Conservation (phyloP, 2,113 vertebrate species). For the Elachura formosa region DNA sequence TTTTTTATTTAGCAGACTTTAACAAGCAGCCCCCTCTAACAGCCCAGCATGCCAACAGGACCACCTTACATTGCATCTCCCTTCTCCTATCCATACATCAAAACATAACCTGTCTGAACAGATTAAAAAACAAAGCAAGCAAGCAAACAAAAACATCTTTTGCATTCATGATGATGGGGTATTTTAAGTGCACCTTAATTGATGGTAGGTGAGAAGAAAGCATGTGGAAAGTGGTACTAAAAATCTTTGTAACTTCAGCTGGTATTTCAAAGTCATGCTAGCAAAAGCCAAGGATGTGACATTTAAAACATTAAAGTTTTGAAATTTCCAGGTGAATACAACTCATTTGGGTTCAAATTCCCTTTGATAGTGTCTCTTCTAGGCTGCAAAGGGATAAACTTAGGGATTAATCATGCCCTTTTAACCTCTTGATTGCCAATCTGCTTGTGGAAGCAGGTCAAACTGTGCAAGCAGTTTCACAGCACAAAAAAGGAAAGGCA, state of each 20-base stretch:
- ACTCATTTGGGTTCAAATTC: background rate
- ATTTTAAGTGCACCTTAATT: background rate
- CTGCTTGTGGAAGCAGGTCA: background rate
- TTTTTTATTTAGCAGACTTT: background rate
- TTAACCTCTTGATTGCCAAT: background rate
- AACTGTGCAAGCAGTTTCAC: background rate
- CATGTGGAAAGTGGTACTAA: background rate
- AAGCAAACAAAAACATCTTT: background rate
- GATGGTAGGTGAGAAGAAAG: background rate
- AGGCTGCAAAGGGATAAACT: background rate
- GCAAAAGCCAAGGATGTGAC: background rate
- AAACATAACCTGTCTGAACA: background rate
- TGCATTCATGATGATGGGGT: background rate
- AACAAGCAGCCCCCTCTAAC: background rate
- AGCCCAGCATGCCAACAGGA: background rate
- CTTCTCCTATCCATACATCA: background rate
- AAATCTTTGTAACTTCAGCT: background rate
- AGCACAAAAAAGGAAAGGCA: background rate
- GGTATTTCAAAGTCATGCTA: background rate
- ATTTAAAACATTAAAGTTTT: conserved; percentile 12
- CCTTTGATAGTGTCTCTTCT: background rate
- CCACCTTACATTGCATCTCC: background rate
- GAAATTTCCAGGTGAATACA: background rate
- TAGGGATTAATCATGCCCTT: background rate
- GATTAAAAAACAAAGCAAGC: background rate